A percentile compares a stretch with the other conserved stretches of the same genome.
phyloP scores from a whole-genome alignment of 2,113 vertebrate species.

The Oreochromis aureus region DNA sequence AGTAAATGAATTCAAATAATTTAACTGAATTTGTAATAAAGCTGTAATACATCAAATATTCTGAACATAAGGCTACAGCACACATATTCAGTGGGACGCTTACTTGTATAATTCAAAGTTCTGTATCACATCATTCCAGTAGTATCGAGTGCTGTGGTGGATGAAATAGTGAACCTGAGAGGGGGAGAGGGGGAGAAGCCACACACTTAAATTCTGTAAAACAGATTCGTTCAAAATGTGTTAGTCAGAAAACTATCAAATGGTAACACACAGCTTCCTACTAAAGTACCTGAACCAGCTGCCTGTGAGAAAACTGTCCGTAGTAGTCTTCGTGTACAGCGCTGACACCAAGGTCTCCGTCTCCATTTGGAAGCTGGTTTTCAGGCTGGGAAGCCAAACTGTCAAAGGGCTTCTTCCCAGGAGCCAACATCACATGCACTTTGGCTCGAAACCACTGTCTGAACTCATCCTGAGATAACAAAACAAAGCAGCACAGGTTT shows the following conservation, averaged over 20 bases:
- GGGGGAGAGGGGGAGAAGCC: neutral
- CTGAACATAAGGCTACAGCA: neutral
- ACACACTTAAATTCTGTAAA: no score
- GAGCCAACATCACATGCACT: constrained; percentile 72
- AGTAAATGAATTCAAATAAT: neutral
- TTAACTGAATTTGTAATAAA: neutral
- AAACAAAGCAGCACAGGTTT: neutral
- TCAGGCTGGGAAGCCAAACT: constrained; percentile 42
- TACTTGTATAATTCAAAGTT: constrained; percentile 84
- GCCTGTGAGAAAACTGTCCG: constrained; percentile 44
- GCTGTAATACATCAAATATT: neutral
- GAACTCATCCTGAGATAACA: constrained; percentile 83
- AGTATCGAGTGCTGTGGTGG: constrained; percentile 86
- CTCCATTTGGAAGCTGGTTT: constrained; percentile 68
- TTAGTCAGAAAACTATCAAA: neutral
- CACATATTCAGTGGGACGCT: constrained; percentile 28
- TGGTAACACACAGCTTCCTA: neutral
- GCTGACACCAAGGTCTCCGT: constrained; percentile 46
- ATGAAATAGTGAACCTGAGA: constrained; percentile 83
- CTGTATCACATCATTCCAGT: constrained; percentile 83
- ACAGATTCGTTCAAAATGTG: neutral
- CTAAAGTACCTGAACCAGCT: constrained; percentile 29
- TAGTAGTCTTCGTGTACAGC: constrained; percentile 51
- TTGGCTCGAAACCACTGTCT: constrained; percentile 86
- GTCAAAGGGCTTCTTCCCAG: constrained; percentile 71